Conservation (phyloP, 2,888 invertebrate species). For the Tetragonula carbonaria region DNA sequence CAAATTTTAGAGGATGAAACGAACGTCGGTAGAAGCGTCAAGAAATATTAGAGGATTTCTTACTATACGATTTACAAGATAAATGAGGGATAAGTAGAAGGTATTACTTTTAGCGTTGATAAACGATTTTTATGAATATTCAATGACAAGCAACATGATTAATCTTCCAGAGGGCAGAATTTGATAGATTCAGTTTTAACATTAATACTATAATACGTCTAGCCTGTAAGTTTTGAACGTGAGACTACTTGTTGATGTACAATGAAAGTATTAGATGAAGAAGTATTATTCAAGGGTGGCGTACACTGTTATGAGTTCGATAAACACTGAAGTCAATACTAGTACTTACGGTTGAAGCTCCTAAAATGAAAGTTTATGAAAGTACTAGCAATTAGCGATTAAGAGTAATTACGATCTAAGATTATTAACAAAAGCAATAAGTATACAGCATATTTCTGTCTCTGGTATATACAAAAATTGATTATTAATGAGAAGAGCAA, state of each 20-base stretch:
- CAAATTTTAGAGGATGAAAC: neutral
- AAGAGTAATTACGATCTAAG: slow-evolving; percentile 46
- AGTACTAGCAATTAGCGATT: slow-evolving; percentile 66
- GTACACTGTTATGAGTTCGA: slow-evolving; percentile 45
- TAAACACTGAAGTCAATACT: slow-evolving; percentile 51
- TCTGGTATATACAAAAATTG: slow-evolving; percentile 36
- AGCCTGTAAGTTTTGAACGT: slow-evolving; percentile 30
- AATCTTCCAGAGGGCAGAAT: slow-evolving; percentile 25
- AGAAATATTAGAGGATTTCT: slow-evolving; percentile 18
- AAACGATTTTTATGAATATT: neutral
- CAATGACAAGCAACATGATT: neutral
- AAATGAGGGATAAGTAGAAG: neutral
- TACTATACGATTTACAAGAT: slow-evolving; percentile 18
- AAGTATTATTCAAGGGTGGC: slow-evolving; percentile 31
- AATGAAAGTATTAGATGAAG: slow-evolving; percentile 52
- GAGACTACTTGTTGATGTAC: slow-evolving; percentile 34
- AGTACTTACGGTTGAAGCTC: slow-evolving; percentile 32
- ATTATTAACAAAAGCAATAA: slow-evolving; percentile 71
- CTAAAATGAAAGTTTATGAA: slow-evolving; percentile 65
- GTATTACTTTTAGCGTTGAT: slow-evolving; percentile 15
- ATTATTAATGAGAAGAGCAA: slow-evolving; percentile 1
- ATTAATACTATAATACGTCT: slow-evolving; percentile 18
- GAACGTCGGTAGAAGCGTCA: no score
- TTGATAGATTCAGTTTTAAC: neutral
- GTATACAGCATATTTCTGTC: slow-evolving; percentile 59